Base-by-base conservation (phyloP, 1,140 invertebrate genomes). In the Piezodorus guildinii region DNA sequence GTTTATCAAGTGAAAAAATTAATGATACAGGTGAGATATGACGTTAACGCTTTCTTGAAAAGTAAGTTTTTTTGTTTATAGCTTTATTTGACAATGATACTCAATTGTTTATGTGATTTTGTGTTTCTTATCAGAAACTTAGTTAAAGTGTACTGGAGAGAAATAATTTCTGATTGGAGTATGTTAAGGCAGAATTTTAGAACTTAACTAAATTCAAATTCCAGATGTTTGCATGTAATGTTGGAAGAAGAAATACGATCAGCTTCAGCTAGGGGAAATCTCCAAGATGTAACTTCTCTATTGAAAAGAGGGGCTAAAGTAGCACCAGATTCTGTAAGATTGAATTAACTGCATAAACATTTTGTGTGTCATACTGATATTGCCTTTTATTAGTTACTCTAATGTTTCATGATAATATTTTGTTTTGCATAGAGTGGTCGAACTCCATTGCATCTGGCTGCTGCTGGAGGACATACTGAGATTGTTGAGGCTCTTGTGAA, bases 401-500 rank as follows among this genome's bases (percentile, higher is more conserved):
- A 30, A 30, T 30, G 27, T 30, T 30, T 30, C 8, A 30, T 30
- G 8, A 30, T 30, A 30, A 4, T 8, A 4, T 8, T 30, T 23
- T 14, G 3, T 15, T 63, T 43, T 46, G 66, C 60, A 43, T 72
- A 80, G 74, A 75, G 78, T 68, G 78, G 78, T 17, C 69, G 78
- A 19, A 79, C 75, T n/a, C 76, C 76, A 4, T 69, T 80, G 0
- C 78, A 80, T 68, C 71, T 77, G 62, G 76, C 78, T 27, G 73
- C 77, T 25, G 67, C 77, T 21, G 77, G 75, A 67, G 78, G 78
- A 3, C 74, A 74, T 65, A 62, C 72, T 30, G 74, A 80, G 39
- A 71, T 76, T 8, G 74, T 76, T 39, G 72, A 73, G 54, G 71
- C 73, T 59, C 72, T 80, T 45, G 62, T 78, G 6, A 66, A 75